These are phyloP conservation scores for Mionectes olivaceus DNA, from an alignment of 2,797 vertebrate genomes.

Conservation along the genomic window DNA sequence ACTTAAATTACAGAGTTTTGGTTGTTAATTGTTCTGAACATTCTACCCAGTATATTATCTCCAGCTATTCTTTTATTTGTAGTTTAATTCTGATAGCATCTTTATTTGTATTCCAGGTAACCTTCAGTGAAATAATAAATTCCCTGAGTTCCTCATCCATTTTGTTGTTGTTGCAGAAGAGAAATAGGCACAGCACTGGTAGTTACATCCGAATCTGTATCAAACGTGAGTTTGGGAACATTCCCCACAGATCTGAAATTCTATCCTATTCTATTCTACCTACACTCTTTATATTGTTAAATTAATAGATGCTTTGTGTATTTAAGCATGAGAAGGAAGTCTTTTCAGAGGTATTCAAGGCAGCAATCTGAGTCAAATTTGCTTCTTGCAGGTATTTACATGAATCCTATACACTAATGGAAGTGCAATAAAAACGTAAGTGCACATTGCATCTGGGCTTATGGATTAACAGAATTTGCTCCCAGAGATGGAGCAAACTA, in stretches of 20 bases:
- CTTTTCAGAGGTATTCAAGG: not conserved
- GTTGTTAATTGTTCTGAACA: not conserved
- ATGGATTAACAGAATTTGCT: not conserved
- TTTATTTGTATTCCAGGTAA: not conserved
- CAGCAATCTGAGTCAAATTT: not conserved
- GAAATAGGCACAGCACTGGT: not conserved
- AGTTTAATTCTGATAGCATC: not conserved
- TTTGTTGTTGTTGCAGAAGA: not conserved
- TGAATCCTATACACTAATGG: not conserved
- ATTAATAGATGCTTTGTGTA: not conserved
- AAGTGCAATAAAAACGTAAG: not conserved
- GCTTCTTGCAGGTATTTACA: not conserved
- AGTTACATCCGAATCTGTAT: not conserved
- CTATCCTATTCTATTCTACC: not conserved
- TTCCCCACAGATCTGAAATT: not conserved
- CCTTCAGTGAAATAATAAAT: not conserved
- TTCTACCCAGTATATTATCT: not conserved
- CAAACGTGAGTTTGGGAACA: not conserved
- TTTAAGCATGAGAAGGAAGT: not conserved
- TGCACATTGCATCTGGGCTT: not conserved
- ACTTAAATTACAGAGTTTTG: not conserved
- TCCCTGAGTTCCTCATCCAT: not conserved
- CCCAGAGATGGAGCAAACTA: not conserved
- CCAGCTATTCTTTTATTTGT: not conserved
- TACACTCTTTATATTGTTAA: not conserved